Evolutionary conservation across 2,888 invertebrate species (phyloP).

Genomic region (Fragum whitleyi): DNA sequence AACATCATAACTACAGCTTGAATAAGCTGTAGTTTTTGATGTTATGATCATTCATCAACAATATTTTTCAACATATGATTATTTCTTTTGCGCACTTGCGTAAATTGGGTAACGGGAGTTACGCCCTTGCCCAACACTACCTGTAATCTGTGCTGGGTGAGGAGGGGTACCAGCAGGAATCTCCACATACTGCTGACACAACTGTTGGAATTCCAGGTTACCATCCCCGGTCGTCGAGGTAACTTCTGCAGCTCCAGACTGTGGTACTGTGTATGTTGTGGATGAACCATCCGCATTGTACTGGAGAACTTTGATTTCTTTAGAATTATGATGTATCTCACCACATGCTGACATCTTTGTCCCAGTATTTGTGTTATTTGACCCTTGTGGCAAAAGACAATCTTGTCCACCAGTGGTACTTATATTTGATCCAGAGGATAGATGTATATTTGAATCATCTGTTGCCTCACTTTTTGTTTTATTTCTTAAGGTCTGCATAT

Average conservation of each 20-base stretch:
- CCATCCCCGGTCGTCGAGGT: background rate
- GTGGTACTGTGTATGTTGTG: constrained; percentile 18
- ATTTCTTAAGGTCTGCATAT: constrained; percentile 35
- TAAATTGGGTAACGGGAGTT: too few species aligned
- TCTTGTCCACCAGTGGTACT: background rate
- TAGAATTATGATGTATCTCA: background rate
- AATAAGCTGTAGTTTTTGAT: too few species aligned
- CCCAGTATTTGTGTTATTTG: background rate
- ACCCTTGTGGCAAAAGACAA: background rate
- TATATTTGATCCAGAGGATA: background rate
- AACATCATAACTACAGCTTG: too few species aligned
- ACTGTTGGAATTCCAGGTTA: constrained; percentile 42
- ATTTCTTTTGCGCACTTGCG: too few species aligned
- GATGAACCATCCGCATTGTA: constrained; percentile 31
- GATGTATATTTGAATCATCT: background rate
- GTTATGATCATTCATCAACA: too few species aligned
- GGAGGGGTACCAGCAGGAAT: constrained; percentile 48
- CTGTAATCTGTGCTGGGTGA: background rate
- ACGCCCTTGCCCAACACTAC: too few species aligned
- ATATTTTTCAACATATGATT: too few species aligned
- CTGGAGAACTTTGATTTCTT: constrained; percentile 20
- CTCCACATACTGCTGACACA: constrained; percentile 59
- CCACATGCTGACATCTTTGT: background rate
- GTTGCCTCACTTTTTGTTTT: background rate
- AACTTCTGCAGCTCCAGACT: constrained; percentile 7